These are phyloP conservation scores for Cyclophora punctaria DNA, from an alignment of 2,888 invertebrate species.

Conservation along the genomic window DNA sequence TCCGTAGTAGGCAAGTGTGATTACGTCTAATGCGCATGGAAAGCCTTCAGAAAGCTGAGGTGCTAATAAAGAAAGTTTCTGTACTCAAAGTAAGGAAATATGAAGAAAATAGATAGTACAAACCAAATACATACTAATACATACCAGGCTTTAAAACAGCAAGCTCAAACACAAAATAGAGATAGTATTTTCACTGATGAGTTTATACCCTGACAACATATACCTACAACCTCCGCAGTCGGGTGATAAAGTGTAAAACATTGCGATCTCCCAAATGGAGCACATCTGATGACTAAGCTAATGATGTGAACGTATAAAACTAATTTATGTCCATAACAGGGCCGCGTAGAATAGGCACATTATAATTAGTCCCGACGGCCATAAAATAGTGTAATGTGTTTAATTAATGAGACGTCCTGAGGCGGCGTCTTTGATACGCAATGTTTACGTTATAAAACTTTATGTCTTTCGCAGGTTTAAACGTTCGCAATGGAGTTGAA, in stretches of 20 bases:
- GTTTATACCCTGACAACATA: no score
- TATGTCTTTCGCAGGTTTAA: constrained; percentile 11
- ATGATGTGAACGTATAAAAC: neutral
- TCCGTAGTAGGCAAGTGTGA: no score
- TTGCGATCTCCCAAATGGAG: neutral
- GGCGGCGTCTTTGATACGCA: constrained; percentile 11
- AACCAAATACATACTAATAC: no score
- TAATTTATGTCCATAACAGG: neutral
- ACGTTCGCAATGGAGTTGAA: constrained; percentile 6
- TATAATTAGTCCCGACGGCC: constrained; percentile 18
- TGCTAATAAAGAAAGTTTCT: no score
- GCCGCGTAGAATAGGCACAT: constrained; percentile 12
- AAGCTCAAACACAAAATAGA: no score
- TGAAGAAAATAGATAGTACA: no score
- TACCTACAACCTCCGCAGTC: no score
- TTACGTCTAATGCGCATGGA: no score
- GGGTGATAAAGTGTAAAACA: constrained; percentile 9
- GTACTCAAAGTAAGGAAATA: no score
- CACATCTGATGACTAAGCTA: neutral
- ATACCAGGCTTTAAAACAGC: no score
- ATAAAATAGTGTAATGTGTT: constrained; percentile 18
- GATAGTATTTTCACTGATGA: no score
- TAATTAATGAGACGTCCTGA: constrained; percentile 14
- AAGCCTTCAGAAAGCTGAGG: no score
- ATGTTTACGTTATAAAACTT: neutral